Evolutionary conservation across 2,113 vertebrate species (phyloP), one percentile per base, ranked within the genome.

Genomic region (Crotophaga sulcirostris): DNA sequence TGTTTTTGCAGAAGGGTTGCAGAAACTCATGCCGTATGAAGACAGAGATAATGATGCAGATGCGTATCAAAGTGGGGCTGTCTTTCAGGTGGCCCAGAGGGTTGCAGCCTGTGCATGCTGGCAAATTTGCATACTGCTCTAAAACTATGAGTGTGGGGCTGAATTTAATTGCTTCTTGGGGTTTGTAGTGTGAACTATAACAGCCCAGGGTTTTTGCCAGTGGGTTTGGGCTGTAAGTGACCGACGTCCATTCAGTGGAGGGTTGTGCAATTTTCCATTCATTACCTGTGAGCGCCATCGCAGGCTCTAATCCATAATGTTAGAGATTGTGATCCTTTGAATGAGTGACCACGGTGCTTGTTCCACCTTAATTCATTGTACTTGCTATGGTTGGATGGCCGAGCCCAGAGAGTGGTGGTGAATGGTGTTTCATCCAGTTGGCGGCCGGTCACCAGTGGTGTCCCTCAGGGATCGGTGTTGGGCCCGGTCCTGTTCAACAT

Each of bases 211-310:
- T 55, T 86, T 28, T 88, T 86, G 49, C 86, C 34, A 1, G 3
- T 34, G 76, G 45, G 64, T 60, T 94, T 81, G 84, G 52, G 16
- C 52, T 81, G 60, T 42, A 66, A 66, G 38, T 66, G 93, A 44
- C 36, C 52, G 76, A 4, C 8, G 0, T 52, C 74, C 15, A 4
- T 59, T 44, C 74, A 21, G 31, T 23, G 34, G 72, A 84, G 86
- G 52, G 51, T 84, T 94, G n/a, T 74, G 56, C 60, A 59, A 7
- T 78, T 85, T 82, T 58, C 21, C 44, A 14, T 79, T 94, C 74
- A 21, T 87, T 75, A 74, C 64, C 62, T 1, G 0, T 40, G 80
- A 89, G 80, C 1, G 0, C 58, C 3, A 1, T 60, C 3, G 0
- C 25, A 33, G 51, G 56, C 86, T 92, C 34, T 75, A 75, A 93